Evolutionary conservation across 2,797 vertebrate species (phyloP).

Genomic region (Tympanoctomys barrerae): DNA sequence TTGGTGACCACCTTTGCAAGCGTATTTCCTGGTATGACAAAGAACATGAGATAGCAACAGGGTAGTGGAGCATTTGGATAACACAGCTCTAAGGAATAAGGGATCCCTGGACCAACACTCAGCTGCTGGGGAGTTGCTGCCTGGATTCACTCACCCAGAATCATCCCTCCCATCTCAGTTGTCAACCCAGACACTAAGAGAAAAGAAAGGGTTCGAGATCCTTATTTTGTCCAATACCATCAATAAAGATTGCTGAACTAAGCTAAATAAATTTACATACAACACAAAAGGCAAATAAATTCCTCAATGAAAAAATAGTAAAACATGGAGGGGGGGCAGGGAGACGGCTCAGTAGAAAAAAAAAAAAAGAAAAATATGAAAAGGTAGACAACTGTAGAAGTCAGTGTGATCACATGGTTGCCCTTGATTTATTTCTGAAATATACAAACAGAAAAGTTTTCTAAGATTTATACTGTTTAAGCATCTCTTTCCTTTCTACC

Average conservation of each 20-base stretch:
- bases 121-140: background rate
- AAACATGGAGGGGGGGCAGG: no score
- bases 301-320: background rate
- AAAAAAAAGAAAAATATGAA: no score
- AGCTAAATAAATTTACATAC: background rate
- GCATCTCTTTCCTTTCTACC: slow-evolving; percentile 64
- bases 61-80: background rate
- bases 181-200: background rate
- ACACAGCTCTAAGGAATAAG: background rate
- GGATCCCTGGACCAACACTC: accelerated
- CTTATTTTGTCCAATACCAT: background rate
- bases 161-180: background rate
- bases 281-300: background rate
- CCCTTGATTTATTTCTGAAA: slow-evolving; percentile 67
- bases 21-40: background rate
- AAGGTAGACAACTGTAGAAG: slow-evolving; percentile 53
- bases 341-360: no score
- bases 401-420: slow-evolving; percentile 49
- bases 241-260: background rate
- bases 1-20: background rate
- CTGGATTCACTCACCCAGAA: background rate
- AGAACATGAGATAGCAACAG: background rate
- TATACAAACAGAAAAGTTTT: background rate
- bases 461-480: slow-evolving; percentile 67
- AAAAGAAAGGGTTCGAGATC: background rate